These are phyloP conservation scores for Nesometra sesokonis DNA, from an alignment of 35 echinoderm and acorn worm genomes.

Conservation along the genomic window DNA sequence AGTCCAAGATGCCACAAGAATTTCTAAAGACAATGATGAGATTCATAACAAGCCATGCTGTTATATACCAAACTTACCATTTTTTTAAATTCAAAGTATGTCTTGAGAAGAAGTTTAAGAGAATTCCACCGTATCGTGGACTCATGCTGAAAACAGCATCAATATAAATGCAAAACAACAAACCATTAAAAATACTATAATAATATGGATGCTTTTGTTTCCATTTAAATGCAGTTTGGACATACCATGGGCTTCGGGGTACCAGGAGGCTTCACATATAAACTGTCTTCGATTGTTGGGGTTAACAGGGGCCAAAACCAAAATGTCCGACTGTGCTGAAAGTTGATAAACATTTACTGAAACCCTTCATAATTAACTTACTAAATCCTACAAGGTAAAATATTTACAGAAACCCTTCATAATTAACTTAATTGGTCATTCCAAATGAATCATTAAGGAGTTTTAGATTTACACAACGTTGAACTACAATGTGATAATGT, in stretches of 20 bases:
- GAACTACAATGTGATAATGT: too few species aligned
- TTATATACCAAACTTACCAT: neutral
- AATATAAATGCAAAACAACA: neutral
- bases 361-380: neutral
- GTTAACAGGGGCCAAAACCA: neutral
- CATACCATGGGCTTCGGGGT: neutral
- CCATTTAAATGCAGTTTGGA: neutral
- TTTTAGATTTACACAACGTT: too few species aligned
- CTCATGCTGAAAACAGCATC: neutral
- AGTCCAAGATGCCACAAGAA: neutral
- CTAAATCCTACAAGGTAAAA: too few species aligned
- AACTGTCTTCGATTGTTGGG: neutral
- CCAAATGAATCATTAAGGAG: too few species aligned
- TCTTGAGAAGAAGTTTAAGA: neutral
- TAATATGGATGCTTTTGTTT: neutral
- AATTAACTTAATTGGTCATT: too few species aligned
- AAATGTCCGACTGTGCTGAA: neutral
- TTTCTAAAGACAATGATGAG: neutral
- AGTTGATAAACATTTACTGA: neutral
- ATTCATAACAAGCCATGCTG: neutral
- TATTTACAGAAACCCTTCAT: neutral
- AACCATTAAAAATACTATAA: neutral
- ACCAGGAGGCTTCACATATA: neutral
- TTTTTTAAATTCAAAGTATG: neutral
- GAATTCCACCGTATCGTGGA: neutral